Evolutionary conservation across 2,113 vertebrate genomes (phyloP).

Genomic region (Morone saxatilis): DNA sequence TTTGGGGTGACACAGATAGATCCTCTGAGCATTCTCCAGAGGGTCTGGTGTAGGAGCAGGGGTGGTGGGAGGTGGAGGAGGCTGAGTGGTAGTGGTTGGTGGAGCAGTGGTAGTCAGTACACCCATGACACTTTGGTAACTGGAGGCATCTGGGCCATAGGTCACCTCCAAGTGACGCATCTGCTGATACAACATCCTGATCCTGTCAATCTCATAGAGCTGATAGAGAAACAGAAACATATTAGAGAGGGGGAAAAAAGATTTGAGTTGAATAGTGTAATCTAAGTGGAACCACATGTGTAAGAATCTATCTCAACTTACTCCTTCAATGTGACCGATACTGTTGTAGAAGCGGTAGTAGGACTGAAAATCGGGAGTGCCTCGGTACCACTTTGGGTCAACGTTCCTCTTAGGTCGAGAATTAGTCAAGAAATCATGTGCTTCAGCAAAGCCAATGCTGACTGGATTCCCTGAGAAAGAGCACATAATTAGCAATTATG

Average conservation of each 20-base stretch:
- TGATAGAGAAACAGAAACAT: conserved; percentile 50
- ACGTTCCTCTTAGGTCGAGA: conserved; percentile 70
- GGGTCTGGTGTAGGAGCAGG: conserved; percentile 69
- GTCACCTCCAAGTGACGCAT: conserved; percentile 83
- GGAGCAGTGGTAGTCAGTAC: conserved; percentile 54
- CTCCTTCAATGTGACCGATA: conserved; percentile 83
- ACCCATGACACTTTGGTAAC: conserved; percentile 78
- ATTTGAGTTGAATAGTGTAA: background rate
- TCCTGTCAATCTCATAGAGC: conserved; percentile 84
- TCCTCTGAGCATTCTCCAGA: conserved; percentile 65
- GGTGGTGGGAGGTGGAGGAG: conserved; percentile 67
- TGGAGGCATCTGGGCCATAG: conserved; percentile 78
- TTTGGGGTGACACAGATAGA: conserved; percentile 79
- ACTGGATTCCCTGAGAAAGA: conserved; percentile 46
- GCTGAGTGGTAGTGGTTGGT: conserved; percentile 57
- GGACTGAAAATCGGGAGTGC: conserved; percentile 80
- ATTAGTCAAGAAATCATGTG: conserved; percentile 77
- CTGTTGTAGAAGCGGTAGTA: conserved; percentile 85
- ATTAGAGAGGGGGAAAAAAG: background rate
- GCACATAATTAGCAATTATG: background rate
- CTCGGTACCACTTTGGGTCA: conserved; percentile 79
- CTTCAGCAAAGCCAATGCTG: conserved; percentile 66
- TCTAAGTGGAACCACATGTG: background rate
- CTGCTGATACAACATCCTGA: conserved; percentile 83
- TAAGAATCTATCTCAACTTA: conserved; percentile 50